Evolutionary conservation across 2,113 vertebrate species (phyloP).

Genomic region (Fregetta grallaria): DNA sequence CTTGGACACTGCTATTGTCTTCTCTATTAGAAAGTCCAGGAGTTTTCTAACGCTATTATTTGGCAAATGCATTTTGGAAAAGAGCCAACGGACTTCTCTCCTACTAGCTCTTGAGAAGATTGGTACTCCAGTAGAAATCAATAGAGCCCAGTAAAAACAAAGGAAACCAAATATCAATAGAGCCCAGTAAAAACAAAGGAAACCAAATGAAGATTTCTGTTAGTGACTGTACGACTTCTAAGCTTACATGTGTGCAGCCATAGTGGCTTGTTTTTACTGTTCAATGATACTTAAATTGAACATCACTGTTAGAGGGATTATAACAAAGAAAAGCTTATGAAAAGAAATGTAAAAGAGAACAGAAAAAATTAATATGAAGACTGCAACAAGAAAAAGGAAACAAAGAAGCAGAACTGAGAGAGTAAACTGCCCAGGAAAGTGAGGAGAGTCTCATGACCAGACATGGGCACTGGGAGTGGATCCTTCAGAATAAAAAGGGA

Average conservation of each 20-base stretch:
- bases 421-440: background rate
- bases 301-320: background rate
- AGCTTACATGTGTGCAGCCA: background rate
- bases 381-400: background rate
- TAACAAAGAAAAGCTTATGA: background rate
- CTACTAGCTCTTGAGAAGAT: background rate
- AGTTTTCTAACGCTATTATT: background rate
- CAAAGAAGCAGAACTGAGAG: background rate
- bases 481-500: background rate
- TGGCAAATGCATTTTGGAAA: background rate
- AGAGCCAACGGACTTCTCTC: background rate
- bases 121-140: conserved; percentile 1
- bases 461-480: background rate
- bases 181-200: background rate
- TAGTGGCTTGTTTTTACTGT: background rate
- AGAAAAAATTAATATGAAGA: background rate
- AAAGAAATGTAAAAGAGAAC: background rate
- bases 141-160: background rate
- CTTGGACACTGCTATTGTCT: background rate
- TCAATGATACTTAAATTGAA: background rate
- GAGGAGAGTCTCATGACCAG: background rate
- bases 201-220: background rate
- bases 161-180: background rate
- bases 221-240: background rate
- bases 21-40: background rate